A percentile compares a stretch with the other conserved stretches of the same genome.
phyloP scores from a whole-genome alignment of 2,113 vertebrate genomes.

The Alligator sinensis region DNA sequence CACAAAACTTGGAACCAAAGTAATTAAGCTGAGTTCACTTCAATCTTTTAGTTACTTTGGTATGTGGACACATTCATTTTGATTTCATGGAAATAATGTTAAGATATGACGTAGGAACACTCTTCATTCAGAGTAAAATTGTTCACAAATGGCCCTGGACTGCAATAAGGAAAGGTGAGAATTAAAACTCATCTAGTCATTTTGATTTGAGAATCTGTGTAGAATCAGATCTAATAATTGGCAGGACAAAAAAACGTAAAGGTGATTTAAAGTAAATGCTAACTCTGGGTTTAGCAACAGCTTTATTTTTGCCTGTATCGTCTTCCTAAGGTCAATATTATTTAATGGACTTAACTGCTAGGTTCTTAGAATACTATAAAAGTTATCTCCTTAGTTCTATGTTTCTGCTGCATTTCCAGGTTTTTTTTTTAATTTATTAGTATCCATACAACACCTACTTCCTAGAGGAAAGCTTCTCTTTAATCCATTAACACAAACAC shows the following conservation, averaged over 20 bases:
- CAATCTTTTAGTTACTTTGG: constrained; percentile 8
- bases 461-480: background rate
- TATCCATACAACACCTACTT: background rate
- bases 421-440: background rate
- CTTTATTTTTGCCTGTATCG: background rate
- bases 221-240: background rate
- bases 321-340: background rate
- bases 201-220: background rate
- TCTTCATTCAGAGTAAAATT: background rate
- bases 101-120: background rate
- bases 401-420: background rate
- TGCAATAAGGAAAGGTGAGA: background rate
- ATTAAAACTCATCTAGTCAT: background rate
- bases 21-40: constrained; percentile 29
- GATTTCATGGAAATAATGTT: background rate
- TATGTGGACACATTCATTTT: constrained; percentile 35
- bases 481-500: background rate
- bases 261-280: background rate
- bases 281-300: background rate
- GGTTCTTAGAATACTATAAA: background rate
- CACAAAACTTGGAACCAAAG: background rate
- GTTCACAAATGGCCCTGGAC: background rate
- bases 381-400: background rate
- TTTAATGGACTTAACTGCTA: background rate
- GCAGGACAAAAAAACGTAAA: background rate